Evolutionary conservation across 2,113 vertebrate species (phyloP), one percentile per base, ranked within the genome.

Genomic region (Mungos mungo): DNA sequence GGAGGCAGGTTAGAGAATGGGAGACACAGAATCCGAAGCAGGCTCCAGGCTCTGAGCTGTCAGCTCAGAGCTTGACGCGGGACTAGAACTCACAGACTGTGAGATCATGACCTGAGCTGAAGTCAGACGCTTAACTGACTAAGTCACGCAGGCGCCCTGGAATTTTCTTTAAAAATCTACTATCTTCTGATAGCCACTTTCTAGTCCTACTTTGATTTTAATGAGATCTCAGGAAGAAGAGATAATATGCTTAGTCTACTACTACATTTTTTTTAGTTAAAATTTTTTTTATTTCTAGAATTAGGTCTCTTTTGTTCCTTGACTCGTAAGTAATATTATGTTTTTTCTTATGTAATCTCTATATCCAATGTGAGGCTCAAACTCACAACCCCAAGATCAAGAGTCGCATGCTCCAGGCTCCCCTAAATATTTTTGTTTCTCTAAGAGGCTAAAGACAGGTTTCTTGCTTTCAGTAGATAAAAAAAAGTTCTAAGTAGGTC

Each of bases 401-500:
- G 35, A 72, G 35, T 72, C 21, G 2, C 35, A 13, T 21, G 23
- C 5, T 25, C 35, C 71, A 72, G 35, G 71, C 5, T 0, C 71
- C 71, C 35, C 19, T 13, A 57, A 93, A 81, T 72, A 80, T 65
- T 57, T 79, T 91, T 96, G 23, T 69, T 80, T 88, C 63, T 94
- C 21, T 82, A 66, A 80, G 35, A 72, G 38, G 60, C 47, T 86
- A n/a, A 80, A 72, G 9, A 63, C 5, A 9, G 8, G 8, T 96
- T 57, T 86, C 72, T 96, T 94, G 5, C 63, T 96, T 93, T 91
- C 35, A 54, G 23, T 52, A 57, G 19, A 25, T 35, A 41, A n/a
- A 68, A 84, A 50, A 45, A 41, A 41, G 41, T 66, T 86, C 2
- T 63, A 69, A 16, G 18, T 71, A 90, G 72, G 69, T 41, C 63